A percentile compares a stretch with the other conserved stretches of the same genome.
Evolutionary conservation across 1,140 invertebrate genomes (phyloP).

Genomic region (Fopius arisanus): DNA sequence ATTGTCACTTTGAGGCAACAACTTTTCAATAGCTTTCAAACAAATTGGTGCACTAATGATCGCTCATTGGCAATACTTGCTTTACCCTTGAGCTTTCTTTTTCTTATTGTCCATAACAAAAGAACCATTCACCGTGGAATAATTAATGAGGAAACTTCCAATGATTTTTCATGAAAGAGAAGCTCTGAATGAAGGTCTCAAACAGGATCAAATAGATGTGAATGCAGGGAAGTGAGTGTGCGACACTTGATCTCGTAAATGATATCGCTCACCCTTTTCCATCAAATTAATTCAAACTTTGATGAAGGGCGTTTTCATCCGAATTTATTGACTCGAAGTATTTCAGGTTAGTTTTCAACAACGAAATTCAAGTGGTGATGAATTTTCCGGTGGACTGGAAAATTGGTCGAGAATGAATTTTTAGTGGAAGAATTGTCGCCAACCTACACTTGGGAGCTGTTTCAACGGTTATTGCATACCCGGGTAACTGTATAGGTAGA

Average conservation of each 20-base stretch:
- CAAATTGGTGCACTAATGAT: background rate
- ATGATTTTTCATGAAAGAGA: background rate
- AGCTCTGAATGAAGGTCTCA: background rate
- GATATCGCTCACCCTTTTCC: background rate
- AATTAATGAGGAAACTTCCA: background rate
- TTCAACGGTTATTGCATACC: background rate
- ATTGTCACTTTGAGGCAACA: background rate
- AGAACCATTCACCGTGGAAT: background rate
- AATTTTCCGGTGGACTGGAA: background rate
- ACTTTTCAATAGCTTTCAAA: background rate
- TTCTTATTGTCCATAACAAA: background rate
- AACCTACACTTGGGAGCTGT: constrained; percentile 1
- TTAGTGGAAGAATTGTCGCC: background rate
- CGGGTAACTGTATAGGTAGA: background rate
- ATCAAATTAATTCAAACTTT: background rate
- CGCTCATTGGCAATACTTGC: background rate
- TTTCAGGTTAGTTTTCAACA: background rate
- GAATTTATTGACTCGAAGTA: background rate
- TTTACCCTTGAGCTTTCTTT: background rate
- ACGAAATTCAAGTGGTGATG: background rate
- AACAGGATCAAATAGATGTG: background rate
- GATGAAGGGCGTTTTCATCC: background rate
- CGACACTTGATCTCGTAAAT: background rate
- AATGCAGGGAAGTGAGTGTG: background rate
- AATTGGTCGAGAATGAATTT: background rate